These are phyloP conservation scores for Hypothenemus hampei DNA, from an alignment of 1,140 invertebrate genomes.

Conservation along the genomic window DNA sequence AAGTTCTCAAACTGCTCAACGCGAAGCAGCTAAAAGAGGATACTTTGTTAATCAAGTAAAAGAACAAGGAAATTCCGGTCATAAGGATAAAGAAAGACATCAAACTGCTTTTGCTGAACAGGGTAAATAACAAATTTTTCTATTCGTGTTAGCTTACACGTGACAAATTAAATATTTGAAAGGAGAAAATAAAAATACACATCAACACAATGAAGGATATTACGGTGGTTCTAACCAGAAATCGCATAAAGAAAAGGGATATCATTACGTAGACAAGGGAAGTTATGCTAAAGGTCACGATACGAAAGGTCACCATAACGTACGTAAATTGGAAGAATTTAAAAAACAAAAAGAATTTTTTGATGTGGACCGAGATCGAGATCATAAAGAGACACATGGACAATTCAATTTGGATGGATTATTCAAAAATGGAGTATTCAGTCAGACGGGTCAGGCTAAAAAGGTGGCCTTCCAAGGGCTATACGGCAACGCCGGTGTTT, in stretches of 20 bases:
- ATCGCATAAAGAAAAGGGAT: conserved; percentile 55
- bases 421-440: conserved; percentile 46
- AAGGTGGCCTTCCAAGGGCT: conserved; percentile 51
- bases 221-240: conserved; percentile 57
- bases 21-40: conserved; percentile 33
- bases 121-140: conserved; percentile 1
- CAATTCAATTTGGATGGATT: conserved; percentile 47
- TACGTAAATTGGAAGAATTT: conserved; percentile 62
- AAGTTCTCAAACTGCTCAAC: conserved; percentile 35
- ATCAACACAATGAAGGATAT: conserved; percentile 58
- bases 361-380: conserved; percentile 56
- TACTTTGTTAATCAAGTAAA: conserved; percentile 52
- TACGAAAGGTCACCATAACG: conserved; percentile 56
- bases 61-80: conserved; percentile 58
- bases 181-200: conserved; percentile 34
- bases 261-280: conserved; percentile 53
- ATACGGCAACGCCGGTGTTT: conserved; percentile 52
- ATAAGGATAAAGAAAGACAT: conserved; percentile 58
- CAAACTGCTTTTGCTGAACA: conserved; percentile 55
- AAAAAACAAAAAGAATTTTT: conserved; percentile 63
- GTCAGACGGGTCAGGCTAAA: conserved; percentile 54
- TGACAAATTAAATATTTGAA: background rate
- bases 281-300: conserved; percentile 55
- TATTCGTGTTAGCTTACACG: background rate
- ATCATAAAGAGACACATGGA: conserved; percentile 54